Base-by-base conservation (phyloP, 2,113 vertebrate genomes). In the Crotalus tigris region DNA sequence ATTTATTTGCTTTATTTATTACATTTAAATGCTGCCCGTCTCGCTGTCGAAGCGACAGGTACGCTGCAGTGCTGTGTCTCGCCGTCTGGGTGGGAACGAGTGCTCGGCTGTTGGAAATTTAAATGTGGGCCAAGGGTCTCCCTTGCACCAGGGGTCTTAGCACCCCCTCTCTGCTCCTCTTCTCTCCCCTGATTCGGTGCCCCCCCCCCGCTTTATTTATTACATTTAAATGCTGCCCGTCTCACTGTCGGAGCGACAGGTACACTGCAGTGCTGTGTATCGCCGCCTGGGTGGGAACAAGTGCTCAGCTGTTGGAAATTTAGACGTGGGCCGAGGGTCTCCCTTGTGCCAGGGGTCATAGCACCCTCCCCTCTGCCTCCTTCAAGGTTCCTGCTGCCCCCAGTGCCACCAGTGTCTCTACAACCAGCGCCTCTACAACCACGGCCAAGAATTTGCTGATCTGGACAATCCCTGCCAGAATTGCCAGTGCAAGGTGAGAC, bases 401-500 rank as follows among this genome's bases (percentile, higher is more conserved):
- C 88, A 24, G 1, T 98, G 98, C 95, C 95, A 98, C 69, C 97
- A 95, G 64, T 98, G 98, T 92, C 96, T 95, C 87, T 98, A 97
- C 91, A 97, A 97, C 39, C 95, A 97, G 58, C 97, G 94, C 51
- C 87, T 98, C 81, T 98, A 98, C 93, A 96, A 90, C 94, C 98
- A 97, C 21, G 96, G 97, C 2, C 98, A 98, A 95, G 97, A 94
- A 29, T 98, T 98, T 61, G 90, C 90, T 0, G 97, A 97, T 49
- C 97, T 97, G 0, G 97, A 98, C 2, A 94, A 96, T 75, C 96
- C 97, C 19, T 98, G 98, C 93, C 96, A 97, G 92, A 93, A 94
- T 91, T 98, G 98, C 93, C 97, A 92, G 46, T 98, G 98, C 93
- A 96, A 96, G 98, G 98, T 98, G 93, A 92, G 91, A 33, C 49